These are phyloP conservation scores for Styela plicata DNA, from an alignment of 23 tunicate genomes.

Conservation along the genomic window DNA sequence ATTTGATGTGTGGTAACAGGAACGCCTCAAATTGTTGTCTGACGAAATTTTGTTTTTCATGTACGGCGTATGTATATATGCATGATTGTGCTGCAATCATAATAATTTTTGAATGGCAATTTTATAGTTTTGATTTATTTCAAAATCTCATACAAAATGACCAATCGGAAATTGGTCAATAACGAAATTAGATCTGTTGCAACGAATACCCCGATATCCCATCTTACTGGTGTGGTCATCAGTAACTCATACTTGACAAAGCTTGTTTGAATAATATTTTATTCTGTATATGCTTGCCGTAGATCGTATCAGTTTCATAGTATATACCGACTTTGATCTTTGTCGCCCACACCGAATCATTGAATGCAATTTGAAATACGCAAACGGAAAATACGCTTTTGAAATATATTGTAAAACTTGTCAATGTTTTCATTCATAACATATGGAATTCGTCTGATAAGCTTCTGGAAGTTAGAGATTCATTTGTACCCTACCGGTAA, in stretches of 20 bases:
- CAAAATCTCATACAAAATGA: no score
- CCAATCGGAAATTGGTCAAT: no score
- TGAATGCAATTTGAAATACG: background rate
- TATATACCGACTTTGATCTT: background rate
- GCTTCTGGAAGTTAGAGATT: background rate
- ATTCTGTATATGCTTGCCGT: background rate
- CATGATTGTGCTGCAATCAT: no score
- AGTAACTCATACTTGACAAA: background rate
- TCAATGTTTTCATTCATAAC: background rate
- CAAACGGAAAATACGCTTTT: background rate
- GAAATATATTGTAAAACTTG: background rate
- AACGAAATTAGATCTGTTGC: no score
- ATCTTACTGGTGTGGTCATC: no score
- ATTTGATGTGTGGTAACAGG: no score
- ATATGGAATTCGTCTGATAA: background rate
- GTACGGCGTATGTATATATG: no score
- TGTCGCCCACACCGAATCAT: background rate
- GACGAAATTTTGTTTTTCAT: no score
- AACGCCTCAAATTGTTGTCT: no score
- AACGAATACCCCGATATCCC: no score
- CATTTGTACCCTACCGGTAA: background rate
- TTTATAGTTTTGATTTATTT: no score
- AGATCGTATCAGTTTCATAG: background rate
- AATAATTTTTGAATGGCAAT: no score
- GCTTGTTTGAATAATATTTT: background rate